phyloP scores from a whole-genome alignment of 1,140 invertebrate genomes.

The Periplaneta americana region DNA sequence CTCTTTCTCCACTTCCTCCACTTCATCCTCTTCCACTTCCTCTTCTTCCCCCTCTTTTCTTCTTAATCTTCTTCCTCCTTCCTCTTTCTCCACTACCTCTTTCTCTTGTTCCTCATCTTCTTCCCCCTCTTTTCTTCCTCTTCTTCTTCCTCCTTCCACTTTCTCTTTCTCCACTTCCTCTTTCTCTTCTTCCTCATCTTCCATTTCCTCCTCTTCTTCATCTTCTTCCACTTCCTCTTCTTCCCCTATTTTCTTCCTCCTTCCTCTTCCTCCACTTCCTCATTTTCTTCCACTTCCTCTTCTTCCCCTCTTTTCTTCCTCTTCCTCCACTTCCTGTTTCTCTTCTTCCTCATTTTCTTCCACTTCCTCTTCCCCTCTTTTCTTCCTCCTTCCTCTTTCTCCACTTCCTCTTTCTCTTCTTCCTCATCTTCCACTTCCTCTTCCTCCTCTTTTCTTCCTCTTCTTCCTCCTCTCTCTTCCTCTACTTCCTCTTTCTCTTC shows the following conservation, averaged over 20 bases:
- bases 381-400: not conserved
- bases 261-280: not conserved
- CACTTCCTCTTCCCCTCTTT: not conserved
- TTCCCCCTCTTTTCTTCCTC: not conserved
- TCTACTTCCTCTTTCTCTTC: not conserved
- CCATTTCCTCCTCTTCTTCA: not conserved
- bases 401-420: not conserved
- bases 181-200: slow-evolving; percentile 7
- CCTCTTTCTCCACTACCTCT: not conserved
- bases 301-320: not conserved
- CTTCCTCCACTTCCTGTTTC: not conserved
- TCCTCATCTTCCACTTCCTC: not conserved
- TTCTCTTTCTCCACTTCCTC: not conserved
- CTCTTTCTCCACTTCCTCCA: not conserved
- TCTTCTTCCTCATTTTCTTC: not conserved
- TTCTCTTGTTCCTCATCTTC: not conserved
- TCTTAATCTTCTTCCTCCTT: not conserved
- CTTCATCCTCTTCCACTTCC: not conserved
- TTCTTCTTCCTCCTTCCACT: slow-evolving; percentile 9
- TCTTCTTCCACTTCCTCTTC: not conserved
- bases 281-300: not conserved
- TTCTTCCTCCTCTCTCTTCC: not conserved
- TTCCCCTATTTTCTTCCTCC: not conserved
- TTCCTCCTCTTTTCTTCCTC: not conserved
- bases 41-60: not conserved